A percentile compares a stretch with the other conserved stretches of the same genome.
Evolutionary conservation across 2,797 vertebrate species (phyloP).

Genomic region (Micromesistius poutassou): DNA sequence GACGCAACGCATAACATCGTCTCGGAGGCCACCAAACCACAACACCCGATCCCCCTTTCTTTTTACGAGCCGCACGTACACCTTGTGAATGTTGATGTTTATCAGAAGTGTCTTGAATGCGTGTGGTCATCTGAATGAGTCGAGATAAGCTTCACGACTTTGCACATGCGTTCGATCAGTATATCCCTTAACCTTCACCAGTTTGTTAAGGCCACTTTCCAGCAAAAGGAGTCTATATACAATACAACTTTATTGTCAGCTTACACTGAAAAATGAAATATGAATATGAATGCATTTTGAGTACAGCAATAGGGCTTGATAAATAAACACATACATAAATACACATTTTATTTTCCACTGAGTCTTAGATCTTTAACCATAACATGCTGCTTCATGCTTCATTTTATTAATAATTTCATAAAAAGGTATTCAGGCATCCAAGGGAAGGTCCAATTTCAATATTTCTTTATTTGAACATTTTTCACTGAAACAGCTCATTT

Average conservation of each 20-base stretch:
- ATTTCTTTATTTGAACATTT: background rate
- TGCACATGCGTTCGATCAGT: background rate
- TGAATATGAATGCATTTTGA: background rate
- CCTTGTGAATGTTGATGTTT: background rate
- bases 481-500: background rate
- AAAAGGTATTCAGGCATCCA: background rate
- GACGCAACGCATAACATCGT: slow-evolving; percentile 29
- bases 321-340: background rate
- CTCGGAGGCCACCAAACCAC: slow-evolving; percentile 22
- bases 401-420: background rate
- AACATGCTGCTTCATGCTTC: background rate
- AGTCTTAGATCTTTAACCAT: background rate
- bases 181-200: background rate
- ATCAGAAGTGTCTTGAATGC: background rate
- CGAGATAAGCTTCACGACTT: background rate
- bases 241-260: no score
- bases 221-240: background rate
- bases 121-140: background rate
- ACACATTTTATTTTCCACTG: background rate
- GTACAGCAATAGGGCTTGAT: background rate
- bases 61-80: background rate
- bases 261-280: no score
- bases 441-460: background rate
- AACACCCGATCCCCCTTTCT: background rate
- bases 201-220: background rate